A percentile compares a stretch with the other conserved stretches of the same genome.
Conservation (phyloP, 2,113 vertebrate genomes). For the Chloebia gouldiae region DNA sequence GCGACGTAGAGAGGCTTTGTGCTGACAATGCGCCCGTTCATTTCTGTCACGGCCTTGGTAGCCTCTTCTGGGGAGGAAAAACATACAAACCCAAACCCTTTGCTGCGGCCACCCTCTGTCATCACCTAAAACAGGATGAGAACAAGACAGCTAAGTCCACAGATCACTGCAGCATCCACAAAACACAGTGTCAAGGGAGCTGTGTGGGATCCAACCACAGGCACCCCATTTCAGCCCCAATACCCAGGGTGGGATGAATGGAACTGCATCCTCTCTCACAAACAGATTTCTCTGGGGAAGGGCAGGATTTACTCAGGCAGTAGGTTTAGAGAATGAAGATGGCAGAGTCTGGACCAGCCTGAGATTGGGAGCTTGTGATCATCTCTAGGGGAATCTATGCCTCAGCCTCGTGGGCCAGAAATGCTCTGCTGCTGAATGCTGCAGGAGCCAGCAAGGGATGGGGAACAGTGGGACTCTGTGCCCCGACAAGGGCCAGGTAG, state of each 20-base stretch:
- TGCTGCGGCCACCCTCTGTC: constrained; percentile 93
- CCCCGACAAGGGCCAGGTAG: not conserved
- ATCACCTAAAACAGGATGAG: constrained; percentile 85
- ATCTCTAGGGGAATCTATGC: not conserved
- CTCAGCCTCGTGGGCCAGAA: not conserved
- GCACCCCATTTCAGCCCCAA: not conserved
- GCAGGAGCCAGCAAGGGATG: not conserved
- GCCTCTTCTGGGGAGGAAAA: constrained; percentile 98
- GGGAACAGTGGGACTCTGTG: not conserved
- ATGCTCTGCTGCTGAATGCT: not conserved
- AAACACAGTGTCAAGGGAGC: accelerated
- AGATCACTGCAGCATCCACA: not conserved
- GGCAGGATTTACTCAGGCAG: not conserved
- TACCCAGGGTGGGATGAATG: not conserved
- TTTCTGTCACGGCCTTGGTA: constrained; percentile 95
- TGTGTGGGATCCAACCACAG: not conserved
- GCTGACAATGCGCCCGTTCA: constrained; percentile 93
- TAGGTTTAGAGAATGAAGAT: not conserved
- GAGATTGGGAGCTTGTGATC: accelerated
- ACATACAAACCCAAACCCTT: constrained; percentile 98
- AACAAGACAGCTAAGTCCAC: constrained; percentile 66
- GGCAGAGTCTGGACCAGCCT: not conserved
- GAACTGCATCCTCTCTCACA: not conserved
- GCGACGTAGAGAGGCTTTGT: constrained; percentile 96
- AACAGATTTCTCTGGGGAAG: not conserved